Evolutionary conservation across 2,113 vertebrate genomes (phyloP).

Genomic region (Pimephales promelas): DNA sequence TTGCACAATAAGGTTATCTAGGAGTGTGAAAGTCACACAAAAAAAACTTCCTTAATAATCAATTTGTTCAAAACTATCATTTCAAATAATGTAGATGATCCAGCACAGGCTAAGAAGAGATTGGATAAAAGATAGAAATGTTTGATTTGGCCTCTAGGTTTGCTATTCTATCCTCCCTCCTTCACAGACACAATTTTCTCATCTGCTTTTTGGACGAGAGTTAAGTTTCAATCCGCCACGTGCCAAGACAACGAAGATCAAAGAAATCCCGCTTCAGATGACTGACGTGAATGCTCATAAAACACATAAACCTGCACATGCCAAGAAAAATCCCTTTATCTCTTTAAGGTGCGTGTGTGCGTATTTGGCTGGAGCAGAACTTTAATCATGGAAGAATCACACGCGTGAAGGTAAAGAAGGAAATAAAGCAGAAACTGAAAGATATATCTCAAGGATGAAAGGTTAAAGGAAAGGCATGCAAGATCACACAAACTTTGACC

Average conservation of each 20-base stretch:
- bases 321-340: slow-evolving; percentile 45
- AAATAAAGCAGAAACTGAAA: slow-evolving; percentile 42
- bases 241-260: slow-evolving; percentile 38
- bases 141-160: slow-evolving; percentile 4
- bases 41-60: neutral
- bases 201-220: slow-evolving; percentile 25
- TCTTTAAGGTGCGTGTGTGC: neutral
- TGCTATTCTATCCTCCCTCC: neutral
- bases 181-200: neutral
- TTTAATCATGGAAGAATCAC: slow-evolving; percentile 29
- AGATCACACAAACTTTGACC: slow-evolving; percentile 31
- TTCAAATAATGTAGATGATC: neutral
- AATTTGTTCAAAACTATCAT: neutral
- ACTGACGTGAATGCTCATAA: slow-evolving; percentile 33
- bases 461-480: neutral
- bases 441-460: neutral
- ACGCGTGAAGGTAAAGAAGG: neutral
- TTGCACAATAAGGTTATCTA: neutral
- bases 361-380: neutral
- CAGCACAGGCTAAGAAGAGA: neutral
- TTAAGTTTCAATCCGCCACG: neutral
- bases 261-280: slow-evolving; percentile 29
- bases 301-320: slow-evolving; percentile 36
- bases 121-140: neutral
- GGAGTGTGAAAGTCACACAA: neutral